A percentile compares a stretch with the other conserved stretches of the same genome.
Evolutionary conservation across 2,113 vertebrate species (phyloP).

Genomic region (Salminus brasiliensis): DNA sequence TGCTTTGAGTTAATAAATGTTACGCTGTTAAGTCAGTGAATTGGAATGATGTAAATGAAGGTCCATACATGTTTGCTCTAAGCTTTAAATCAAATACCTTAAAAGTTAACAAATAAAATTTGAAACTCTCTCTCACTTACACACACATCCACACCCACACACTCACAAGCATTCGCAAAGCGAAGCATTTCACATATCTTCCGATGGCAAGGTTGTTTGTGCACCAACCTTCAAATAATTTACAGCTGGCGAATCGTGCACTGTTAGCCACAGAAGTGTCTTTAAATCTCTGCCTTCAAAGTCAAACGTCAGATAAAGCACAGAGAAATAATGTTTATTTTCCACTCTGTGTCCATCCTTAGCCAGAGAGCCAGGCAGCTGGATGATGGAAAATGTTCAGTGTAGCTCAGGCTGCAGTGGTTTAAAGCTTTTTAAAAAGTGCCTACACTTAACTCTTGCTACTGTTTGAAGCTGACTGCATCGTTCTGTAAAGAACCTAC

Average conservation of each 20-base stretch:
- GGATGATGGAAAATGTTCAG: conserved; percentile 29
- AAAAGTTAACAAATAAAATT: background rate
- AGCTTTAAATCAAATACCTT: background rate
- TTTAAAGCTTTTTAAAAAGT: conserved; percentile 36
- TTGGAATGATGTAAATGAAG: too few species aligned
- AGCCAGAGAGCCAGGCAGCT: conserved; percentile 58
- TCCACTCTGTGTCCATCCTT: conserved; percentile 73
- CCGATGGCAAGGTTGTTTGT: conserved; percentile 70
- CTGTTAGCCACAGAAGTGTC: conserved; percentile 75
- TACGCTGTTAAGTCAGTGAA: too few species aligned
- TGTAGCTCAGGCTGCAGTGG: conserved; percentile 36
- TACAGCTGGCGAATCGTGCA: conserved; percentile 72
- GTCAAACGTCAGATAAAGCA: conserved; percentile 79
- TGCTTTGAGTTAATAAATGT: too few species aligned
- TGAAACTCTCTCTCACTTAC: background rate
- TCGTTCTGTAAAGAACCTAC: too few species aligned
- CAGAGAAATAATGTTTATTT: conserved; percentile 83
- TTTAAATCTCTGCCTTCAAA: conserved; percentile 81
- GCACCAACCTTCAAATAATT: conserved; percentile 79
- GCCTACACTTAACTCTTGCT: background rate
- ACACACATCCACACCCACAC: conserved; percentile 37
- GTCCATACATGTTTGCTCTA: background rate
- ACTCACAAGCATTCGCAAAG: conserved; percentile 57
- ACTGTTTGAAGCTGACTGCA: background rate
- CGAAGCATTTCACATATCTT: conserved; percentile 59